Evolutionary conservation across 2,113 vertebrate species (phyloP).

Genomic region (Charadrius vociferus): DNA sequence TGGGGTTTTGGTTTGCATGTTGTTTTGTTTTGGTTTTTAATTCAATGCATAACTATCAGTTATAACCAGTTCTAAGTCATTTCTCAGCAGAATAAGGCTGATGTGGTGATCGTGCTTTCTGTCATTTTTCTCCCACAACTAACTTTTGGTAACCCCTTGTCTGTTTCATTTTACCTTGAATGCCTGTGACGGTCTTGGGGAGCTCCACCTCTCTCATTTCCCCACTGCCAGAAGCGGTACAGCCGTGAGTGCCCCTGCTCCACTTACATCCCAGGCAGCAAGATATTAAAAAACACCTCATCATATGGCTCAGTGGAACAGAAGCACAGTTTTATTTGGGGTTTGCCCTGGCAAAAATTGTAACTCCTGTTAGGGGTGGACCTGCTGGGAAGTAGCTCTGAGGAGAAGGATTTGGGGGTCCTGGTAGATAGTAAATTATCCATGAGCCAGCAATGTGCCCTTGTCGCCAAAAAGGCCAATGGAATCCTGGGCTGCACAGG

Average conservation of each 20-base stretch:
- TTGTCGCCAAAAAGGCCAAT: no score
- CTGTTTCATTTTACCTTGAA: not conserved
- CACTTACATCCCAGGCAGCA: rapidly evolving
- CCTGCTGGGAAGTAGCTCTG: no score
- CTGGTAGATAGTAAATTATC: no score
- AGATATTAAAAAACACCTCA: no score
- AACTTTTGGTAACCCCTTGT: not conserved
- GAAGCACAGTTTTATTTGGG: rapidly evolving
- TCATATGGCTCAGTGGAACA: rapidly evolving
- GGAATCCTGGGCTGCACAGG: no score
- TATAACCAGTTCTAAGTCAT: not conserved
- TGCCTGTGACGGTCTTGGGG: no score
- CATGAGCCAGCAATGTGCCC: no score
- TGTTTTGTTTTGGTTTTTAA: not conserved
- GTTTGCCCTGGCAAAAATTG: rapidly evolving
- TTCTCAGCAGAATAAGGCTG: not conserved
- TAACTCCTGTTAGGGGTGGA: no score
- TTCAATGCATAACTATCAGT: rapidly evolving
- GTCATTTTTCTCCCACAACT: not conserved
- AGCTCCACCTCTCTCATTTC: rapidly evolving
- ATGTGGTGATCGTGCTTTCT: not conserved
- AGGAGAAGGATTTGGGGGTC: no score
- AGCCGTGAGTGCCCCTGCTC: no score
- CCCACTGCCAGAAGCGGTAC: rapidly evolving
- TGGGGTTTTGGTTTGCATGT: no score